Percentiles rank a stretch among this genome's conserved stretches.
Evolutionary conservation across 2,113 vertebrate species (phyloP).

Genomic region (Trematomus loennbergii): DNA sequence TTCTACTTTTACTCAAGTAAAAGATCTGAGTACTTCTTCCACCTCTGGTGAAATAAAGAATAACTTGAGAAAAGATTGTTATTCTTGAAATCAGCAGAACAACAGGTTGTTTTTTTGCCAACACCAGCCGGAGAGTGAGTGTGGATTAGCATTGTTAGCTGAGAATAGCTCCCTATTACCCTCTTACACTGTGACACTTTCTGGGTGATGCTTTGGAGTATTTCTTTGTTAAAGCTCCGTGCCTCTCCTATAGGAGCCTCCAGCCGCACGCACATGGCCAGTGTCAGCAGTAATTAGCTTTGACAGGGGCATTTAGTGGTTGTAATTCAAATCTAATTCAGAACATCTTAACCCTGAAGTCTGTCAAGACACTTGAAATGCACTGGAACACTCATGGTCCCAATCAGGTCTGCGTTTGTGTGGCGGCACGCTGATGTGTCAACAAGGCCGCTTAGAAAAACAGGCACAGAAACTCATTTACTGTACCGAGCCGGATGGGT

Average conservation of each 20-base stretch:
- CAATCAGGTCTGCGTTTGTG: constrained; percentile 90
- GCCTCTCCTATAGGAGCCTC: constrained; percentile 87
- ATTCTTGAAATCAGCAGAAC: constrained; percentile 35
- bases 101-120: constrained; percentile 75
- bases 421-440: constrained; percentile 94
- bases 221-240: constrained; percentile 94
- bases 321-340: constrained; percentile 99
- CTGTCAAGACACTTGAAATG: constrained; percentile 97
- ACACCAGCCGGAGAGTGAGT: constrained; percentile 67
- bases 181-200: constrained; percentile 91
- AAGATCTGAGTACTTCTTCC: no score
- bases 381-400: constrained; percentile 88
- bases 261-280: constrained; percentile 90
- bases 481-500: constrained; percentile 74
- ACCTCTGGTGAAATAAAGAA: background rate
- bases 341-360: constrained; percentile 99
- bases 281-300: constrained; percentile 95
- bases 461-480: constrained; percentile 90
- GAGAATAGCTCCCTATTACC: constrained; percentile 75
- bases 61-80: background rate
- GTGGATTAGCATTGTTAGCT: constrained; percentile 77
- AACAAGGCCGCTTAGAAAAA: constrained; percentile 90
- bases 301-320: constrained; percentile 99
- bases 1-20: no score
- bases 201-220: constrained; percentile 88